These are phyloP conservation scores for Ectobius pallidus DNA, from an alignment of 2,888 invertebrate genomes.

Conservation along the genomic window DNA sequence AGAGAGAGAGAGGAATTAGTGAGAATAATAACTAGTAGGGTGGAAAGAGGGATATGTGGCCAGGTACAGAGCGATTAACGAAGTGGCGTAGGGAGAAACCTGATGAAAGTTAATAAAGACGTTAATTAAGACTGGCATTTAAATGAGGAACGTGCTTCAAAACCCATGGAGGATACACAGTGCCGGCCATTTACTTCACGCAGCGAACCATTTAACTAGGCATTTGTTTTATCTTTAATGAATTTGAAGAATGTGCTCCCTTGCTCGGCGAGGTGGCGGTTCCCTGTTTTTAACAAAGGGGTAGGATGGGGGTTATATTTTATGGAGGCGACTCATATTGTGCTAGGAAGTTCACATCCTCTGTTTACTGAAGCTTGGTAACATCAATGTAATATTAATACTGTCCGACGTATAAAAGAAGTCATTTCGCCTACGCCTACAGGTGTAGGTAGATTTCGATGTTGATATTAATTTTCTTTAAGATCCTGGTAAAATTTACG, in stretches of 20 bases:
- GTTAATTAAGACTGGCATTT: constrained; percentile 39
- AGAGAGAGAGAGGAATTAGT: neutral
- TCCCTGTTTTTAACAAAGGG: too few relatives aligned
- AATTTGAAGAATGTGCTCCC: neutral
- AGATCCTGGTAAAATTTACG: too few relatives aligned
- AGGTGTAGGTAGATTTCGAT: too few relatives aligned
- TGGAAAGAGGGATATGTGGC: constrained; percentile 17
- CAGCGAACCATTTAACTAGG: neutral
- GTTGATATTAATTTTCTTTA: too few relatives aligned
- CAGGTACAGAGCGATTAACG: constrained; percentile 25
- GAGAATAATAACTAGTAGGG: neutral
- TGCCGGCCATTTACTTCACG: neutral
- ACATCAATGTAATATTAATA: too few relatives aligned
- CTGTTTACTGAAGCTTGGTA: too few relatives aligned
- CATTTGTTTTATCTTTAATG: neutral
- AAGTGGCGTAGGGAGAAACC: constrained; percentile 16
- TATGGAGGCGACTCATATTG: too few relatives aligned
- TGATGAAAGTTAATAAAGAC: constrained; percentile 42
- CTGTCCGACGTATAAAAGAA: too few relatives aligned
- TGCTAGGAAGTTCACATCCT: too few relatives aligned
- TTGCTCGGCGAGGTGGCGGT: too few relatives aligned
- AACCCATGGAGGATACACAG: neutral
- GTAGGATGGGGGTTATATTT: too few relatives aligned
- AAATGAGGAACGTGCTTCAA: constrained; percentile 16
- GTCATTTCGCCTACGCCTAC: too few relatives aligned